Evolutionary conservation across 2,888 invertebrate genomes (phyloP), one percentile per base, ranked within the genome.

Genomic region (Lymantria dispar): DNA sequence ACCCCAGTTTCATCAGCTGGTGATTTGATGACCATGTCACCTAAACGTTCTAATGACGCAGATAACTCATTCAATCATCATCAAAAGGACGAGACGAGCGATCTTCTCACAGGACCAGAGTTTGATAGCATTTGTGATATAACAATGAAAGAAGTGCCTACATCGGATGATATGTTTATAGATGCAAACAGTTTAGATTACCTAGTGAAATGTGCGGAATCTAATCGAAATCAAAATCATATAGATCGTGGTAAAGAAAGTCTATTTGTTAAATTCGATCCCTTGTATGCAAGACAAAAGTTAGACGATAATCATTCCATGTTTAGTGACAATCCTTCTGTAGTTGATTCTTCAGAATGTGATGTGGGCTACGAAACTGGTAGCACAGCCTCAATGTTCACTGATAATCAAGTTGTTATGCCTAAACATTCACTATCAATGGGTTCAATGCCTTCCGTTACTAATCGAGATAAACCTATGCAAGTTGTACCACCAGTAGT

Each of bases 251-350:
- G 87, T 54, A 93, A 94, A 53, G 93, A 95, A 72, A 95, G 95
- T 48, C 85, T 95, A 43, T 95, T 94, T 80, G 93, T 94, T 9
- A 95, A 93, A 63, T 94, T 94, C 66, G 94, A 94, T 71, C 94
- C 94, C 2, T 67, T 94, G 29, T 89, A 88, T 69, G 80, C 89
- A 8, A 72, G 72, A 42, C 73, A 77, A 43, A 77, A 74, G 49
- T 58, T 70, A 29, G 72, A 74, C 43, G 68, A 68, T 45, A 54
- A 68, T 5, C 68, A 59, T 48, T 65, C 71, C 45, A 48, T 63
- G 12, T 65, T 71, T 40, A 68, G 74, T 43, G 79, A 77, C 29
- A 22, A 42, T 8, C 45, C 41, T 38, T 75, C 78, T 13, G 62
- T 60, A 43, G 65, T 69, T 13, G 80, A 83, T 47, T 75, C 78